Evolutionary conservation across 2,113 vertebrate species (phyloP), one percentile per base, ranked within the genome.

Genomic region (Anseranas semipalmata): DNA sequence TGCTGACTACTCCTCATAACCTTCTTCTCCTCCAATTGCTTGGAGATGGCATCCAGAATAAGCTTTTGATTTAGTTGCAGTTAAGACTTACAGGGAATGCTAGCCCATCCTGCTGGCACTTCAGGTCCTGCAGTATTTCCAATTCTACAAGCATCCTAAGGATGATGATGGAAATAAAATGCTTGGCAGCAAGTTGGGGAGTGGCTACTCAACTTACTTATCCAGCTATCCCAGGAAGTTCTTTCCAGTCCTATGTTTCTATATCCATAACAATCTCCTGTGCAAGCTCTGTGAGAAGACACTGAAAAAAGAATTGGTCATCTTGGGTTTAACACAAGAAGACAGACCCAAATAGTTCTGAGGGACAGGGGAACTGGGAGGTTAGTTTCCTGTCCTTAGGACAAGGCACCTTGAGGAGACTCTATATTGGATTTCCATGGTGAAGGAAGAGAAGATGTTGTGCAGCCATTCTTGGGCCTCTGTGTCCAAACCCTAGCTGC

Each of bases 351-450:
- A n/a, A 45, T 7, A 56, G 37, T 50, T 41, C 20, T 7, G 35
- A 6, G 14, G 35, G 13, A 6, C 0, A 0, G 4, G 12, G 19
- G 10, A 10, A 8, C 33, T 27, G 53, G 25, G 41, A 58, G 22
- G 5, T 82, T 33, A 10, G 17, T 83, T 20, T 59, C 32, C 32
- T 24, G 9, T 71, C 60, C 17, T 43, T 46, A 53, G 52, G 21
- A 37, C 66, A 62, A 65, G 41, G 37, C 65, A 53, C 27, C 12
- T 1, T 18, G 45, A 24, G 22, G 53, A 59, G n/a, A 12, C 12
- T 35, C 39, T 10, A 2, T 32, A 24, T 62, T 66, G 39, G 20
- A 52, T 53, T 66, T 53, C 46, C 52, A 3, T 10, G 32, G 33
- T 43, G n/a, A 60, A 43, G 33, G 60, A 46, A 17, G 53, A 45